phyloP scores from a whole-genome alignment of 2,888 invertebrate genomes.

The Ectemnius cavifrons region DNA sequence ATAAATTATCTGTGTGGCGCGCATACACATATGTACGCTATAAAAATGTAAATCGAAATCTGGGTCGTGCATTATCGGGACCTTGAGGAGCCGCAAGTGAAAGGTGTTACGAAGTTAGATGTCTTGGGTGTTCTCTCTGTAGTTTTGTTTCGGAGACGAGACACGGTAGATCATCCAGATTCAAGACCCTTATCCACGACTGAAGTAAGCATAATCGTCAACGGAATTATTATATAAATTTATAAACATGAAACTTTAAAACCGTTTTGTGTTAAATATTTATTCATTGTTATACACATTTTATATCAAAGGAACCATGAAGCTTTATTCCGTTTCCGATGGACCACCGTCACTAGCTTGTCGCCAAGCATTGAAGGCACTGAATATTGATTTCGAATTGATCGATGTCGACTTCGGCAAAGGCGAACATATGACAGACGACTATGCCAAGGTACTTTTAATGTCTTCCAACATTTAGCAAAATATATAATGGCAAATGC shows the following conservation, averaged over 20 bases:
- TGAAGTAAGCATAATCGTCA: no score
- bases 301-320: slow-evolving; percentile 76
- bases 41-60: slow-evolving; percentile 9
- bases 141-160: not conserved
- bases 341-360: slow-evolving; percentile 89
- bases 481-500: slow-evolving; percentile 28
- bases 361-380: slow-evolving; percentile 83
- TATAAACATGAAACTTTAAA: no score
- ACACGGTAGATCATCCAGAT: no score
- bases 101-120: slow-evolving; percentile 11
- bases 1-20: no score
- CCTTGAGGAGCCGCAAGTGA: slow-evolving; percentile 14
- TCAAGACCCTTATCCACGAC: no score
- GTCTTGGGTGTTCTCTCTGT: not conserved
- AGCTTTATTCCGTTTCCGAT: slow-evolving; percentile 86
- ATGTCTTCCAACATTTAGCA: not conserved
- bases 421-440: slow-evolving; percentile 87
- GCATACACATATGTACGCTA: not conserved
- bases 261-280: no score
- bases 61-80: slow-evolving; percentile 7
- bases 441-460: slow-evolving; percentile 82
- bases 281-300: not conserved
- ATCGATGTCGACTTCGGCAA: slow-evolving; percentile 84
- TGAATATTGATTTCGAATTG: slow-evolving; percentile 83
- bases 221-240: no score